A percentile compares a stretch with the other conserved stretches of the same genome.
These are phyloP conservation scores for Plusia festucae DNA, from an alignment of 2,888 invertebrate species.

Conservation along the genomic window DNA sequence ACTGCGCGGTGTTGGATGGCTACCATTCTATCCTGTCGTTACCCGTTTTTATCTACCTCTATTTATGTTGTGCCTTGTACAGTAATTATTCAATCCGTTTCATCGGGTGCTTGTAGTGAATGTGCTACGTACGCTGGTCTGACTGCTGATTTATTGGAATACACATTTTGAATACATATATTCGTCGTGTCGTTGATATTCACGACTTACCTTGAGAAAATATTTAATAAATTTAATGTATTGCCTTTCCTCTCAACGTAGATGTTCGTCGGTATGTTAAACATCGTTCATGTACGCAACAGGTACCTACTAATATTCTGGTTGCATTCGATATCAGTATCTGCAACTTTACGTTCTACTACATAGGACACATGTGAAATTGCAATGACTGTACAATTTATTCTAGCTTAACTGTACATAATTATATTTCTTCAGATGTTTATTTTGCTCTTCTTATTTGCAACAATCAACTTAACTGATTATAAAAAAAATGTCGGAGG, in stretches of 20 bases:
- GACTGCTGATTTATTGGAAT: constrained; percentile 65
- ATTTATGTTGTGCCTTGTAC: constrained; percentile 76
- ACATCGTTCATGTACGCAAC: constrained; percentile 48
- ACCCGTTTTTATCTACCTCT: constrained; percentile 79
- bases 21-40: constrained; percentile 80
- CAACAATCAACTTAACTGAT: too few species aligned
- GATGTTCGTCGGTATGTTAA: constrained; percentile 50
- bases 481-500: background rate
- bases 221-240: constrained; percentile 51
- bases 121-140: constrained; percentile 55
- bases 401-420: too few species aligned
- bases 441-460: too few species aligned
- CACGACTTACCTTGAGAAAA: constrained; percentile 52
- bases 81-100: constrained; percentile 66
- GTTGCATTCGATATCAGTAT: background rate
- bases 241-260: constrained; percentile 43
- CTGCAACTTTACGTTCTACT: background rate
- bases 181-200: constrained; percentile 47
- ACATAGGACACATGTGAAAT: background rate
- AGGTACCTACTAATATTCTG: constrained; percentile 2
- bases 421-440: too few species aligned
- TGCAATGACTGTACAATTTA: background rate
- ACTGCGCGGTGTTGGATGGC: constrained; percentile 72
- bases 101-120: constrained; percentile 61
- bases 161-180: constrained; percentile 59